Evolutionary conservation across 2,797 vertebrate genomes (phyloP).

Genomic region (Leptatherina wallacei): DNA sequence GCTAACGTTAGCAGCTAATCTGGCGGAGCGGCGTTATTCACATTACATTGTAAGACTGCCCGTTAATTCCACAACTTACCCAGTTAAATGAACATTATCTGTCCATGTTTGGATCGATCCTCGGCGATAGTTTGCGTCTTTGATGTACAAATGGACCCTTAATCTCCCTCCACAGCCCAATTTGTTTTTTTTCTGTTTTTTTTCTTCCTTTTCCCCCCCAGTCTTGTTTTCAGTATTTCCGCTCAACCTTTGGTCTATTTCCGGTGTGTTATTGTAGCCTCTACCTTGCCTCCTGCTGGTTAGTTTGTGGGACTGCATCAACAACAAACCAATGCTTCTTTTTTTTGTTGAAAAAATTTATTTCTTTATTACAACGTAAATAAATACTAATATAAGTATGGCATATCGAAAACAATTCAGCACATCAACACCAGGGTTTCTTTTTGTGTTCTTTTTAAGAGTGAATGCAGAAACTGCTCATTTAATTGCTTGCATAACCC

Average conservation of each 20-base stretch:
- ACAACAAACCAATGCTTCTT: not conserved
- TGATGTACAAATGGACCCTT: not conserved
- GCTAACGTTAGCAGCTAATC: constrained; percentile 64
- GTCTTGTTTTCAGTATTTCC: constrained; percentile 57
- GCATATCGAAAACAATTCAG: no score
- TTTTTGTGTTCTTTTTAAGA: no score
- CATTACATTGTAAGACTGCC: not conserved
- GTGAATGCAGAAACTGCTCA: no score
- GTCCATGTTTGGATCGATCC: constrained; percentile 59
- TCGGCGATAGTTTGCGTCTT: not conserved
- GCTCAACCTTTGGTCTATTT: constrained; percentile 43
- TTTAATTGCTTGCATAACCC: not conserved
- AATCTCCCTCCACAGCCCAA: constrained; percentile 4
- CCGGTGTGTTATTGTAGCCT: constrained; percentile 26
- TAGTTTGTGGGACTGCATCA: not conserved
- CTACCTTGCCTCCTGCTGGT: constrained; percentile 44
- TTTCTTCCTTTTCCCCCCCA: not conserved
- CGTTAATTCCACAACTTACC: constrained; percentile 45
- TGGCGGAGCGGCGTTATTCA: not conserved
- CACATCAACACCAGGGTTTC: no score
- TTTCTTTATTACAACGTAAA: no score
- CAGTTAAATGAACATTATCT: constrained; percentile 65
- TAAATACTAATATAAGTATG: no score
- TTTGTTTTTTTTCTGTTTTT: not conserved
- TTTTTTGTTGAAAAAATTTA: no score